Percentiles rank a stretch among this genome's conserved stretches.
phyloP scores from a whole-genome alignment of 1,140 invertebrate species.

The Drosophila albomicans region DNA sequence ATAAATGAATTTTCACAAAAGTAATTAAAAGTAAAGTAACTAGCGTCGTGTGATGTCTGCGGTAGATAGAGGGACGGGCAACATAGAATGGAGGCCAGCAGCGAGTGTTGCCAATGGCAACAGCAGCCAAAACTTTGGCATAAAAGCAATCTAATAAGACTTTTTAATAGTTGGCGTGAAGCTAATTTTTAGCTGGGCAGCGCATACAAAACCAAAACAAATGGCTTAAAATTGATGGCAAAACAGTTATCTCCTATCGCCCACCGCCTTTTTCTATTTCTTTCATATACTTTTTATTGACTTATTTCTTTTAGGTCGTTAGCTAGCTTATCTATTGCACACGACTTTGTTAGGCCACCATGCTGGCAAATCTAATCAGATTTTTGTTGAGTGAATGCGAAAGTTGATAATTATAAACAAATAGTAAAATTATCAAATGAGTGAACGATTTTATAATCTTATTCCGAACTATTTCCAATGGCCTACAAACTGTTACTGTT shows the following conservation, averaged over 20 bases:
- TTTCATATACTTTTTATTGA: background rate
- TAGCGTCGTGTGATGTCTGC: slow-evolving; percentile 75
- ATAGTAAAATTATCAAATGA: background rate
- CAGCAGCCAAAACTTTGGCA: slow-evolving; percentile 67
- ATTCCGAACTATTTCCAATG: no score
- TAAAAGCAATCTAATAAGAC: slow-evolving; percentile 81
- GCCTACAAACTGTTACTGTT: no score
- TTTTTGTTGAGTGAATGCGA: background rate
- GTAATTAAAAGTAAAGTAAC: slow-evolving; percentile 84
- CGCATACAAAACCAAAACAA: slow-evolving; percentile 62
- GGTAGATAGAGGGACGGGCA: slow-evolving; percentile 14
- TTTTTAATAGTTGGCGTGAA: slow-evolving; percentile 76
- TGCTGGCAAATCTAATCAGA: background rate
- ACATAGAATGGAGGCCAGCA: background rate
- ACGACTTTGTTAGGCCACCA: background rate
- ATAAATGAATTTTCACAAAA: slow-evolving; percentile 84
- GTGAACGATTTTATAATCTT: background rate
- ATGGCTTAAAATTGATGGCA: slow-evolving; percentile 63
- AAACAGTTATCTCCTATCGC: slow-evolving; percentile 19
- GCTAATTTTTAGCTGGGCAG: slow-evolving; percentile 54
- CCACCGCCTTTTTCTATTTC: no score
- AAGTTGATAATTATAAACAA: background rate
- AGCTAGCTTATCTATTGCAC: slow-evolving; percentile 1
- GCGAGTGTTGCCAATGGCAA: slow-evolving; percentile 37
- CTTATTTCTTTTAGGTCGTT: slow-evolving; percentile 10